Evolutionary conservation across 1,140 invertebrate species (phyloP), one percentile per base, ranked within the genome.

Genomic region (Nomia melanderi): DNA sequence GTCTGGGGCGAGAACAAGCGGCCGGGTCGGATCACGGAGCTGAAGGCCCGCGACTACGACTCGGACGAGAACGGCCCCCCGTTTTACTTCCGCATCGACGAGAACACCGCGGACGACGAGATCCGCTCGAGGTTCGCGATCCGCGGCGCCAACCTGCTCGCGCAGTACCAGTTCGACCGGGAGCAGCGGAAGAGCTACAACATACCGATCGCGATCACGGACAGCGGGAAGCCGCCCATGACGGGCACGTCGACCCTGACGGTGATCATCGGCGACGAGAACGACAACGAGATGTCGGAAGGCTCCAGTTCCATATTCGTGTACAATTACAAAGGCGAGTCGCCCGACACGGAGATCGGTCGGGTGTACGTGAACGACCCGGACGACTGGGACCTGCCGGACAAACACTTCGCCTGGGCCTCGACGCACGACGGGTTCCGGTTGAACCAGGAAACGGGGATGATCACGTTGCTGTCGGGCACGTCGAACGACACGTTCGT

Each of bases 301-400:
- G 98, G 98, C 0, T 94, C 94, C 7, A 98, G 97, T 86, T 94
- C 95, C 64, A 98, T 99, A 86, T 96, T 97, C 87, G 96, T 99
- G 1, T 98, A 98, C 89, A 98, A 98, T 89, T 98, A 97, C 88
- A 96, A 96, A 92, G 95, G 95, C 17, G 93, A 95, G 77, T 93
- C 95, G 0, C 95, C 95, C 0, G 94, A 96, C 67, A 96, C 96
- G 0, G 94, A 96, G 79, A 97, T 99, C 57, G 98, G 98, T 0
- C 93, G 97, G 29, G 97, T 98, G 1, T 98, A 97, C 90, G 97
- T 98, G 0, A 94, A 96, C 36, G 98, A 99, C 92, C 93, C 94
- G 0, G 98, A 99, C 88, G 98, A 99, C 88, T 98, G 97, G 97
- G 98, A 99, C 92, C 91, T 98, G 54, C 94, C 94, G 0, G 97